Base-by-base conservation (phyloP, 64 coral and sea anemone genomes). In the Pocillopora damicornis region DNA sequence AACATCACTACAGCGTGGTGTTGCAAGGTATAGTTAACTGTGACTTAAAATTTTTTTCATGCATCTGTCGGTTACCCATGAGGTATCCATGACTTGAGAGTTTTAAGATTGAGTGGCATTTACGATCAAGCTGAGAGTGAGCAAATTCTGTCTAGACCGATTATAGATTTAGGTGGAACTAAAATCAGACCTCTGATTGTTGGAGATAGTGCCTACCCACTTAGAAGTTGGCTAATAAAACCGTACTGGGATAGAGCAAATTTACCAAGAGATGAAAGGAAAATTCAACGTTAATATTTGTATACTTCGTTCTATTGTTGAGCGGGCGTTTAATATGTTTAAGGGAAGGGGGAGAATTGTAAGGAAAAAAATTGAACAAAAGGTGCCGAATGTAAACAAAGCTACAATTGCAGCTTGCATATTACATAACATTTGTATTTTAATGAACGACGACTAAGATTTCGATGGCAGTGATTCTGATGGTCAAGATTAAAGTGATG, bases 361-460 rank as follows among this genome's bases (percentile, higher is more conserved):
- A 1, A 36, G 81, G 56, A 82, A 90, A 71, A 81, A 82, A 60
- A 15, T 82, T 81, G 88, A 90, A 30, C 77, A 90, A 18, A 67
- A 90, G 34, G 30, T 34, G 23, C n/a, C 16, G 51, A 81, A 20
- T 45, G 35, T 60, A 37, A 81, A 30, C 34, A 90, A 77, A 38
- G 75, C 67, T 68, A 79, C 75, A 35, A 36, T 90, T 81, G 88
- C 88, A 74, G 25, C 77, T 10, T 89, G 87, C 63, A n/a, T 89
- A 56, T 79, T 89, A 34, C 87, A 89, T 62, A 89, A 89, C 76
- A 89, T 89, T 16, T 89, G 87, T 59, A 80, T 81, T 34, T 30
- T 30, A 30, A 79, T 82, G 56, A 58, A 79, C 35, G 88, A 79
- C 60, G 83, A 86, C 76, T 42, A 17, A 51, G 58, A 79, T 79